Conservation (phyloP, 2,113 vertebrate species). For the Lontra canadensis region DNA sequence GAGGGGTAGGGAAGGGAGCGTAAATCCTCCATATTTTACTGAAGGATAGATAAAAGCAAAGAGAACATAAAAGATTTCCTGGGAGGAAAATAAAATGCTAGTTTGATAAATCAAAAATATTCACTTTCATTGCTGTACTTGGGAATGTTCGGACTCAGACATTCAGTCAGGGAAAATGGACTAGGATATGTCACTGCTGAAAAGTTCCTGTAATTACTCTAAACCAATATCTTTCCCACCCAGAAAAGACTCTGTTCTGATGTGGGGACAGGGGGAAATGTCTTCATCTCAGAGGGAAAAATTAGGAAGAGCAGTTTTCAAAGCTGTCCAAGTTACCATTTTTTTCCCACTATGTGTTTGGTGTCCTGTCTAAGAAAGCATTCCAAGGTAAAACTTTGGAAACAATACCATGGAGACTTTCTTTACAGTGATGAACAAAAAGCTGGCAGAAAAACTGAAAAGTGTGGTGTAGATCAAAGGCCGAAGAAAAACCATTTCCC, state of each 20-base stretch:
- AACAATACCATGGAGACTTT: neutral
- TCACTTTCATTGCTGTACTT: slow-evolving; percentile 30
- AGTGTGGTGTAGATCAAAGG: neutral
- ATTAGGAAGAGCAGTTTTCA: neutral
- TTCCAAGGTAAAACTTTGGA: slow-evolving; percentile 53
- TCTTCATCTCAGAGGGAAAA: slow-evolving; percentile 50
- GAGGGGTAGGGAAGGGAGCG: rapidly evolving
- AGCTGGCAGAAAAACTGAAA: neutral
- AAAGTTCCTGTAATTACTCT: slow-evolving; percentile 49
- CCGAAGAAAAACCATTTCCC: neutral
- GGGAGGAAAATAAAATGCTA: slow-evolving; percentile 2
- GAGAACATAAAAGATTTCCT: neutral
- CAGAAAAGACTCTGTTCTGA: slow-evolving; percentile 17
- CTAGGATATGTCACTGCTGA: neutral
- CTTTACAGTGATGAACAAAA: neutral
- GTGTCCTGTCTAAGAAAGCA: neutral
- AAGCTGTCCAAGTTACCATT: neutral
- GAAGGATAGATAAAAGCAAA: neutral
- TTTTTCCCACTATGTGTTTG: neutral
- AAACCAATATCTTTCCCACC: slow-evolving; percentile 46
- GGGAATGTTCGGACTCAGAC: slow-evolving; percentile 39
- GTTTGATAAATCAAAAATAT: slow-evolving; percentile 41
- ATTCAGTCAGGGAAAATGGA: slow-evolving; percentile 49
- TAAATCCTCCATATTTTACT: slow-evolving; percentile 9
- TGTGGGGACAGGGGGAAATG: neutral